phyloP scores from a whole-genome alignment of 2,888 invertebrate genomes.

The Nymphalis urticae region DNA sequence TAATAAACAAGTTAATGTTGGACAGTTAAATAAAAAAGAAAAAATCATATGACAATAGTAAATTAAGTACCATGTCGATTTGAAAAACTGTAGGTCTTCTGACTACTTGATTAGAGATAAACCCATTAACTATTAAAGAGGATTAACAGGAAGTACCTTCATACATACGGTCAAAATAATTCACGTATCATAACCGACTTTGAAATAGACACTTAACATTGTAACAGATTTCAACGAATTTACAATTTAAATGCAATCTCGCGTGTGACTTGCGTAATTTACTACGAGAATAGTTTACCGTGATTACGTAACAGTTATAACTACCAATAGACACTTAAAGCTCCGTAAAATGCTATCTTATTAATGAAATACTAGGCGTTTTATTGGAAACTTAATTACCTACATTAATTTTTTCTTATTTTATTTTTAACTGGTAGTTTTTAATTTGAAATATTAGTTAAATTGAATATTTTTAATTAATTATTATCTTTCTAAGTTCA shows the following conservation, averaged over 20 bases:
- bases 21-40: too few relatives aligned
- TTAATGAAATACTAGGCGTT: not conserved
- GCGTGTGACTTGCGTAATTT: constrained; percentile 37
- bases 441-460: too few relatives aligned
- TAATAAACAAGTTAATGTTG: too few relatives aligned
- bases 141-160: not conserved
- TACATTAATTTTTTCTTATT: too few relatives aligned
- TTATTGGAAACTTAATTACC: not conserved
- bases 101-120: too few relatives aligned
- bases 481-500: too few relatives aligned
- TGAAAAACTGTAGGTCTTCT: too few relatives aligned
- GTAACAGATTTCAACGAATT: constrained; percentile 36
- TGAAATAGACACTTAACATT: constrained; percentile 31
- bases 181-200: constrained; percentile 12
- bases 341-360: constrained; percentile 2
- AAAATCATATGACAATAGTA: too few relatives aligned
- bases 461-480: too few relatives aligned
- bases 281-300: constrained; percentile 31
- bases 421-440: too few relatives aligned
- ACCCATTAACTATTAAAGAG: not conserved
- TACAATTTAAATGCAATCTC: constrained; percentile 39
- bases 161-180: not conserved
- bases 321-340: constrained; percentile 21
- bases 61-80: too few relatives aligned
- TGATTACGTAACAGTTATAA: constrained; percentile 34